phyloP scores from a whole-genome alignment of 2,113 vertebrate species.

The Merops nubicus region DNA sequence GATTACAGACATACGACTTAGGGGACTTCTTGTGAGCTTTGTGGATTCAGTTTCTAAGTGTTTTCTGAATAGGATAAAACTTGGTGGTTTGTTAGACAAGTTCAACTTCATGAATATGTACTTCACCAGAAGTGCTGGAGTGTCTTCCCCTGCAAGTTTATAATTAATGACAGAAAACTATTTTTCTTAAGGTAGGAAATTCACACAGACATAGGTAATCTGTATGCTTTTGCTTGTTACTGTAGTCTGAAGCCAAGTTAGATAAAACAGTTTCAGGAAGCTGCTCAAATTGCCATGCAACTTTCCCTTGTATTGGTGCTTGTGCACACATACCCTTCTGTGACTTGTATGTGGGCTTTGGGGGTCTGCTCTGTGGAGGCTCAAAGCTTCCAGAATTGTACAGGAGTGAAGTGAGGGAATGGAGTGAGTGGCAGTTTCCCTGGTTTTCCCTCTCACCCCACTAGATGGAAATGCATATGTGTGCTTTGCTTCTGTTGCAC shows the following conservation, averaged over 20 bases:
- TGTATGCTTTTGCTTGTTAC: background rate
- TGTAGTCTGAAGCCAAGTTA: background rate
- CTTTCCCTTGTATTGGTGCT: background rate
- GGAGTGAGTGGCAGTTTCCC: background rate
- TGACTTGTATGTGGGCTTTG: accelerated
- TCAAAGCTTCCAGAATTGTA: background rate
- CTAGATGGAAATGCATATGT: background rate
- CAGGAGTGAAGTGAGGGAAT: background rate
- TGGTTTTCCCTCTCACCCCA: background rate
- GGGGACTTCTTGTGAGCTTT: background rate
- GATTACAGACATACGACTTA: background rate
- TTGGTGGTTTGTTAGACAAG: background rate
- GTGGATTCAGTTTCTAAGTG: background rate
- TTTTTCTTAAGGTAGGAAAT: background rate
- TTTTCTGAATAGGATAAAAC: background rate
- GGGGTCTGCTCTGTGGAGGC: background rate
- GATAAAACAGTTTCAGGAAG: background rate
- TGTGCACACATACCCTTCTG: background rate
- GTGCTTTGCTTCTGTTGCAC: background rate
- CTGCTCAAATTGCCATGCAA: background rate
- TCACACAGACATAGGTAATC: background rate
- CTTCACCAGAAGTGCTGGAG: background rate
- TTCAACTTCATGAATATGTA: background rate
- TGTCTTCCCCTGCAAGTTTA: background rate
- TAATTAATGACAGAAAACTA: background rate